Evolutionary conservation across 2,797 vertebrate genomes (phyloP), one percentile per base, ranked within the genome.

Genomic region (Trichosurus vulpecula): DNA sequence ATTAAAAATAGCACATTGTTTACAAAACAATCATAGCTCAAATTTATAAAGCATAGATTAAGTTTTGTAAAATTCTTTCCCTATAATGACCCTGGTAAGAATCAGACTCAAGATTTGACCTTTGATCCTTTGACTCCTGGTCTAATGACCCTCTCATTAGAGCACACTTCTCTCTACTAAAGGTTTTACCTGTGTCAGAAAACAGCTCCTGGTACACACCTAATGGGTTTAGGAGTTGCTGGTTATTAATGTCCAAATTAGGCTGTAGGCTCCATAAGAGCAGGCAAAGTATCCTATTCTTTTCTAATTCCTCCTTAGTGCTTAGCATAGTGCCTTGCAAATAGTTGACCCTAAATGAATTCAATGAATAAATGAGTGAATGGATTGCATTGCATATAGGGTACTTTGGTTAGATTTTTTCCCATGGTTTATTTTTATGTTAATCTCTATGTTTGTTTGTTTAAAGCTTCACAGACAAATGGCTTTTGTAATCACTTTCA

Each of bases 381-480:
- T 51, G 74, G 41, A 87, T 8, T 27, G 41, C 41, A 27, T 29
- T 47, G 41, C n/a, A 27, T 47, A 51, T 27, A 81, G 41, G 41
- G 89, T 25, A 1, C 16, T 90, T 47, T 95, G 89, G 52, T 96
- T 93, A 94, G 35, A 92, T 54, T 94, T 96, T 93, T 87, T 57
- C 4, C 89, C 4, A 90, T 54, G 35, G 14, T 30, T 91, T 90
- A 90, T 92, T 93, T 96, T 52, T 92, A 96, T 92, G 89, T 54
- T 55, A 0, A 0, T 31, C 52, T 3, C 52, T 93, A n/a, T 2
- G 8, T 87, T 81, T 81, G 41, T 87, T 87, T 87, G 8, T 87
- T 92, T 94, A 95, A 54, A 90, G 35, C 31, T 97, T 97, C 90
- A 92, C 19, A 92, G 94, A 91, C 41, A 19, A 56, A 92, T 0